Evolutionary conservation across 2,113 vertebrate species (phyloP), one percentile per base, ranked within the genome.

Genomic region (Solea solea): DNA sequence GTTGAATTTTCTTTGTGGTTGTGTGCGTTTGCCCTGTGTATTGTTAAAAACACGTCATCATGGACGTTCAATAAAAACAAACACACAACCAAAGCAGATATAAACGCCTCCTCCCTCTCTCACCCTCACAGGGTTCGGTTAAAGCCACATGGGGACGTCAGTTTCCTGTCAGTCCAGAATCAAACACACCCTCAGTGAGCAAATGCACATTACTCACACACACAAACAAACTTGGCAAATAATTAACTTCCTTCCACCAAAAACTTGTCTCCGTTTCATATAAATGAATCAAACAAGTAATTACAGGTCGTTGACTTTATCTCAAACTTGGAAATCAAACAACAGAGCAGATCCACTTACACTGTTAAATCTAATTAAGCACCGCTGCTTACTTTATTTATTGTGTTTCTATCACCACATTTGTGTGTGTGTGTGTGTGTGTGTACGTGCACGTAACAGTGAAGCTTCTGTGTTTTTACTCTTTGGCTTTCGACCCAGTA

Each of bases 111-210:
- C 56, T 67, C 69, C 57, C 58, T 65, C 62, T 60, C 16, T 67
- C 58, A 48, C 41, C 9, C 58, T 60, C 65, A 78, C 76, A 67
- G 41, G 63, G 61, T 74, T 72, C 40, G 28, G 55, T 64, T 70
- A 69, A 67, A 60, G 63, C 62, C 70, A 51, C 54, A 74, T 21
- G 64, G 54, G 71, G 76, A 88, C 72, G 68, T 83, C 82, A 90
- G 87, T 90, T 93, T 93, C 90, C 89, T 89, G 80, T 91, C 81
- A 85, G 81, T 76, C 68, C 74, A 70, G 66, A 89, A 81, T 83
- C 80, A 89, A 84, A 82, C 72, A 68, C 54, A 56, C 54, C 25
- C 25, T 12, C 34, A 72, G 56, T 62, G 65, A 58, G 48, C 27
- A 74, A 39, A 81, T 5, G 56, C 27, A 78, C 48, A 25, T 34